These are phyloP conservation scores for Octodon degus DNA, from an alignment of 2,113 vertebrate genomes.

Conservation along the genomic window DNA sequence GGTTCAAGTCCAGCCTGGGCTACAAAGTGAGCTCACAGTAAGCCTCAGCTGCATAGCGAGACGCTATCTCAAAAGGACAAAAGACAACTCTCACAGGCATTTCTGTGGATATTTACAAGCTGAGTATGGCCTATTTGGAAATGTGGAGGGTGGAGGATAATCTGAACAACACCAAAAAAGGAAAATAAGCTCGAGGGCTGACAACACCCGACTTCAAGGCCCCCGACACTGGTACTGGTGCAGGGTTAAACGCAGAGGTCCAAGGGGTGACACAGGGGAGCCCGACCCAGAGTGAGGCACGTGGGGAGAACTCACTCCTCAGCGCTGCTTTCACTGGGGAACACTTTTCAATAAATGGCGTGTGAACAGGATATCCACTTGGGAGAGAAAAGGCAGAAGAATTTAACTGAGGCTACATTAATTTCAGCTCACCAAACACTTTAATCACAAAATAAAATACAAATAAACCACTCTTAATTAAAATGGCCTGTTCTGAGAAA, in stretches of 20 bases:
- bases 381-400: background rate
- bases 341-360: background rate
- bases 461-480: too few species aligned
- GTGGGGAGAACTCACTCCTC: background rate
- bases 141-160: background rate
- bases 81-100: background rate
- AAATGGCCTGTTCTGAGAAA: background rate
- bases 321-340: too few species aligned
- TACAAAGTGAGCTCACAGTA: too few species aligned
- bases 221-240: background rate
- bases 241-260: background rate
- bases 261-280: too few species aligned
- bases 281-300: too few species aligned
- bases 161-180: background rate
- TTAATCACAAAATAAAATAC: background rate
- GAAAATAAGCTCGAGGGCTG: background rate
- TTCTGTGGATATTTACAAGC: background rate
- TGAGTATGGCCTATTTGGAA: background rate
- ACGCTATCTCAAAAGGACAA: too few species aligned
- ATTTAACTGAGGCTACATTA: background rate
- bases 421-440: too few species aligned
- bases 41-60: too few species aligned
- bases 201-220: background rate
- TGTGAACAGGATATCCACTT: background rate
- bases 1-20: too few species aligned